Base-by-base conservation (phyloP, 2,888 invertebrate species). In the Agrochola lychnidis region DNA sequence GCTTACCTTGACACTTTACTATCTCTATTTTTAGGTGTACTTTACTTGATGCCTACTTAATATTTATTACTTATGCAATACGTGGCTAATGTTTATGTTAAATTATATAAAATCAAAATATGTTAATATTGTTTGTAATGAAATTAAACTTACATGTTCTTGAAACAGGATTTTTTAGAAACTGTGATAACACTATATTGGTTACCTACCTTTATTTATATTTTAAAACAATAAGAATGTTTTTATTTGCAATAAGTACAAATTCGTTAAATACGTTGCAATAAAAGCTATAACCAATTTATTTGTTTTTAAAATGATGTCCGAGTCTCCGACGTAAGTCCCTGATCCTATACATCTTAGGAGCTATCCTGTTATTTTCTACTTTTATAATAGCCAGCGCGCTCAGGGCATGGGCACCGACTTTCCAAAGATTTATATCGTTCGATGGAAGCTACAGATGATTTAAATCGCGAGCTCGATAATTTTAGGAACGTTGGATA, bases 151-250 rank as follows among this genome's bases (percentile, higher is more conserved):
- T 36, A 68, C 66, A 81, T 70, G 56, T 73, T 78, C 76, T 73
- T 75, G 63, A 75, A 62, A 66, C 36, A 71, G 81, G 80, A 82
- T 64, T 36, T 56, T 75, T 66, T 84, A 71, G 64, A 67, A 78
- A 68, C 87, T 89, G 90, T 88, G 89, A 89, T 89, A 89, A 85
- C 83, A 81, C 77, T 66, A 71, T 76, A 57, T 19, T 16, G 5
- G 10, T 57, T 30, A 57, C 25, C n/a, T 45, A 25, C n/a, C 12
- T 51, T 4, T 68, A 68, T 10, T 67, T 57, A 68, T 68, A n/a
- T 59, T 57, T 68, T n/a, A 40, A 59, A 68, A 25, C n/a, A 59
- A 19, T 59, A 68, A 59, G 59, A n/a, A 71, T 70, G 3, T n/a
- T 36, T 45, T 51, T 59, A 62, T 73, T 79, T 78, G 36, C 71